Base-by-base conservation (phyloP, 2,113 vertebrate species). In the Alces alces region DNA sequence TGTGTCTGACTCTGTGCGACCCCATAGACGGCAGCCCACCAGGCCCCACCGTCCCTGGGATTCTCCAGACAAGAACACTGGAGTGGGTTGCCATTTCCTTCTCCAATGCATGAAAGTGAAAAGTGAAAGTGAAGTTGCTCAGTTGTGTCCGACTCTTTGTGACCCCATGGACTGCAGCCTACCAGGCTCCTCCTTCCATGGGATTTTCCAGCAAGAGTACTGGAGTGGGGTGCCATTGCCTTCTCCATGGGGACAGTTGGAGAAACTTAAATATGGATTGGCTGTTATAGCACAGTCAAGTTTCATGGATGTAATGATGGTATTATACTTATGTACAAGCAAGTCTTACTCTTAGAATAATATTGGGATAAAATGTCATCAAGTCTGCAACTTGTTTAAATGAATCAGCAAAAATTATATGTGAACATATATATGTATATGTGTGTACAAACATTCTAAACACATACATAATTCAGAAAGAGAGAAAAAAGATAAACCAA, bases 1-100 rank as follows among this genome's bases (percentile, higher is more conserved):
- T 0, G 1, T 66, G 61, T n/a, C 8, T 4, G 9, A n/a, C 33
- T n/a, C 61, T 66, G 61, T n/a, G 33, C 0, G 0, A n/a, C 9
- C 7, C 0, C 33, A 66, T 19, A 66, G 61, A 66, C 0, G 15
- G 64, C 33, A n/a, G 64, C 33, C 61, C 33, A 66, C 14, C 33
- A 66, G 64, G 33, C 16, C 16, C 61, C 2, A 1, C 33, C 7
- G 0, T n/a, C 33, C 33, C 61, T 66, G 8, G 33, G 61, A 64
- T 64, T 64, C 61, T 64, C 61, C 61, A 64, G 33, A 16, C 61
- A 64, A 64, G 47, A 64, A 19, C 61, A n/a, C 16, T 64, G 61
- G 61, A 64, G 33, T n/a, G 30, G 15, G 33, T n/a, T 64, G 33
- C 33, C 61, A 64, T 64, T 64, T n/a, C 61, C 61, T 64, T 64